Conservation (phyloP, 1,140 invertebrate species). For the Proctacanthus coquilletti region DNA sequence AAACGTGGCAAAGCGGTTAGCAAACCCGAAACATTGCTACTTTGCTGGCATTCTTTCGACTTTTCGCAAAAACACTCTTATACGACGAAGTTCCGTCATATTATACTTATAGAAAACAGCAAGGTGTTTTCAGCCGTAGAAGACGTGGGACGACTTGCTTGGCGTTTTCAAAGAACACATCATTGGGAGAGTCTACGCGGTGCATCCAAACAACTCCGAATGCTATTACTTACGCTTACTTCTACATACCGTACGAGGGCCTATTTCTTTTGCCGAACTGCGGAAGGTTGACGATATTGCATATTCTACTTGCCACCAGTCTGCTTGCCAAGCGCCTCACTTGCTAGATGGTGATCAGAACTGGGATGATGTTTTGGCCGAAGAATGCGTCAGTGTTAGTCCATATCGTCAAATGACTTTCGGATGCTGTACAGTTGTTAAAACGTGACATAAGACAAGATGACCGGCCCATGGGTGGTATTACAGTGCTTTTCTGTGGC, state of each 20-base stretch:
- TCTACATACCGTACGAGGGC: neutral
- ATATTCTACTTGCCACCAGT: no score
- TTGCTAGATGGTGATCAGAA: neutral
- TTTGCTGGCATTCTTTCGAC: no score
- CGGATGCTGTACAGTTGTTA: neutral
- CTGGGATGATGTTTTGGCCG: neutral
- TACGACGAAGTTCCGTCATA: constrained; percentile 8
- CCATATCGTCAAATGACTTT: neutral
- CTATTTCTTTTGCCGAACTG: neutral
- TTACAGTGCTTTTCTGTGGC: no score
- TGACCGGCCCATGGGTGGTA: neutral
- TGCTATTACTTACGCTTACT: constrained; percentile 3
- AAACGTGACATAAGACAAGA: neutral
- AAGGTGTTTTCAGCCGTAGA: no score
- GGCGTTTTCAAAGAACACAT: no score
- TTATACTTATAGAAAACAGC: constrained; percentile 19
- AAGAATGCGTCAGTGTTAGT: neutral
- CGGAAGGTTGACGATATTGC: no score
- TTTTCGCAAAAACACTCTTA: no score
- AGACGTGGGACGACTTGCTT: no score
- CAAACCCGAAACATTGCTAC: no score
- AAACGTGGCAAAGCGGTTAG: no score
- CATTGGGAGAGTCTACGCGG: constrained; percentile 2
- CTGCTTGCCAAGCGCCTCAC: no score
- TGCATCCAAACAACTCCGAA: constrained; percentile 1